Evolutionary conservation across 37 sponge, comb jelly and placozoan genomes (phyloP).

Genomic region (Chondrosia reniformis): DNA sequence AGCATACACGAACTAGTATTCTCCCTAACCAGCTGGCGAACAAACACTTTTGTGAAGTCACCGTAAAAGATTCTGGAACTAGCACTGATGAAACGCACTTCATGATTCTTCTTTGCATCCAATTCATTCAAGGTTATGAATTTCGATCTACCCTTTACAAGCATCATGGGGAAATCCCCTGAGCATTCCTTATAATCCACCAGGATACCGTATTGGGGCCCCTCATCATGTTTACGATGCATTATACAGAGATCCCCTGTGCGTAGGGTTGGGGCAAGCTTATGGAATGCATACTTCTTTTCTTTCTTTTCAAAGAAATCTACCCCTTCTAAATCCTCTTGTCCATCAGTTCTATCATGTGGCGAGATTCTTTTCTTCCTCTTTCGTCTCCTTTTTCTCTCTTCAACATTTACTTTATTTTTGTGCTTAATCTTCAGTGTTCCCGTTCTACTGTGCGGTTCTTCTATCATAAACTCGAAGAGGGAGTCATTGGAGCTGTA

Average conservation of each 20-base stretch:
- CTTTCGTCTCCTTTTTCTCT: neutral
- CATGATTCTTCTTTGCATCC: neutral
- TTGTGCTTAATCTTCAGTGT: neutral
- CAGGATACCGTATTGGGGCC: conserved; percentile 57
- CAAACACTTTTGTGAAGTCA: conserved; percentile 41
- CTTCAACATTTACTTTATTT: neutral
- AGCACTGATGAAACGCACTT: conserved; percentile 49
- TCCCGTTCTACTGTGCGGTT: neutral
- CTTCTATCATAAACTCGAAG: conserved; percentile 15
- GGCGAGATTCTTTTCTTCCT: neutral
- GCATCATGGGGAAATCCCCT: conserved; percentile 42
- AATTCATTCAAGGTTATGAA: conserved; percentile 34
- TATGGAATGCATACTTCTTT: conserved; percentile 10
- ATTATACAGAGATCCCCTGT: conserved; percentile 63
- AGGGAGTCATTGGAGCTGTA: conserved; percentile 22
- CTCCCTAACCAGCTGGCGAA: conserved; percentile 13
- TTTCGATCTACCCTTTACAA: conserved; percentile 67
- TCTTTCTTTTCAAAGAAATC: conserved; percentile 4
- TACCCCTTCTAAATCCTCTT: neutral
- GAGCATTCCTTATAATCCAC: conserved; percentile 32
- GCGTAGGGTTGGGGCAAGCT: conserved; percentile 18
- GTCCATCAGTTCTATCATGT: neutral
- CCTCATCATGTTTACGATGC: conserved; percentile 20
- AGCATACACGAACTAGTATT: neutral
- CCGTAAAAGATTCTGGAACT: conserved; percentile 67